phyloP scores from a whole-genome alignment of 2,797 vertebrate species.

The Lepus townsendii region DNA sequence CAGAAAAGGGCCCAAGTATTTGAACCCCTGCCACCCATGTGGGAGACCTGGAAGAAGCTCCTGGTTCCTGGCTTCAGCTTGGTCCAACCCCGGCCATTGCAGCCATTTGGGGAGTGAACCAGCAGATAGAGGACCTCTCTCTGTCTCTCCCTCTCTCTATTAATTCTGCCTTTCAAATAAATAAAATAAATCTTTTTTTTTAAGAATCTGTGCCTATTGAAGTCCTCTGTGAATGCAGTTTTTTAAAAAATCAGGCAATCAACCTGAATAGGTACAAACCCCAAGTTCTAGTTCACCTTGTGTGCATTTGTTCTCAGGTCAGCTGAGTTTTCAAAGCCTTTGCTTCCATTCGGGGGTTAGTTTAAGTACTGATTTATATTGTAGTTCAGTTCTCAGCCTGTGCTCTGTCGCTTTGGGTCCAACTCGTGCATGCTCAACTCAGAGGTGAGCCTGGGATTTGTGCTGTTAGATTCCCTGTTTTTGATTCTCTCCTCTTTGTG shows the following conservation, averaged over 20 bases:
- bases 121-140: too few relatives aligned
- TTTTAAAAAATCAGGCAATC: neutral
- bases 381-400: slow-evolving; percentile 40
- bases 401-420: slow-evolving; percentile 44
- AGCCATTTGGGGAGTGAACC: too few relatives aligned
- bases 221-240: slow-evolving; percentile 1
- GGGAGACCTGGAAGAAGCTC: too few relatives aligned
- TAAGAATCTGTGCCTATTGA: neutral
- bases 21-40: too few relatives aligned
- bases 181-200: too few relatives aligned
- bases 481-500: slow-evolving; percentile 1
- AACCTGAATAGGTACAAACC: neutral
- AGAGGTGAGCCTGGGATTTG: slow-evolving; percentile 25
- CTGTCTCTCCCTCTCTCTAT: too few relatives aligned
- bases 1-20: too few relatives aligned
- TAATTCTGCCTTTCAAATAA: too few relatives aligned
- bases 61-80: too few relatives aligned
- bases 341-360: neutral
- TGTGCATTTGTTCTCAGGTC: neutral
- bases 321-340: slow-evolving; percentile 54
- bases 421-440: neutral
- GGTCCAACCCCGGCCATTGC: too few relatives aligned
- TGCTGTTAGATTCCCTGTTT: neutral
- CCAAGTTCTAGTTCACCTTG: neutral
- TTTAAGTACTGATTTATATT: slow-evolving; percentile 28